Percentiles rank a stretch among this genome's conserved stretches.
phyloP scores from a whole-genome alignment of 2,888 invertebrate genomes.

The Tetanocera ferruginea region DNA sequence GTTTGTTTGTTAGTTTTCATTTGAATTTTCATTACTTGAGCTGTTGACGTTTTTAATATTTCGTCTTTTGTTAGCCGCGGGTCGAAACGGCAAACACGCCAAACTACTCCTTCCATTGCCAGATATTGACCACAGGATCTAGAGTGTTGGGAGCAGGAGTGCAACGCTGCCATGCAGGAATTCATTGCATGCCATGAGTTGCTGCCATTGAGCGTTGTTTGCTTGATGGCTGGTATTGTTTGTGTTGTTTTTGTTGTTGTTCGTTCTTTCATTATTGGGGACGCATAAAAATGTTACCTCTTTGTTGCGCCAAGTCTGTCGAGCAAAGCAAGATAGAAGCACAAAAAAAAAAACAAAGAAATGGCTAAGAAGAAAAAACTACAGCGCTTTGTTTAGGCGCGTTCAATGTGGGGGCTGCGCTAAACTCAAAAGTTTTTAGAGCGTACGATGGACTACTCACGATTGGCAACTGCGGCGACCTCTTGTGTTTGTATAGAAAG shows the following conservation, averaged over 20 bases:
- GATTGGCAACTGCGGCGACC: too few relatives aligned
- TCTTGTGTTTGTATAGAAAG: too few relatives aligned
- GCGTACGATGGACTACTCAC: conserved; percentile 28
- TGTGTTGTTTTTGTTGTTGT: background rate
- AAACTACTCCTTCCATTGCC: background rate
- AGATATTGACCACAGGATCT: background rate
- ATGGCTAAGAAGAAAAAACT: background rate
- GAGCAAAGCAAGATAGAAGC: background rate
- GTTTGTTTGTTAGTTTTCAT: background rate
- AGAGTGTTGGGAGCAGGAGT: background rate
- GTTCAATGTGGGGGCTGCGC: background rate
- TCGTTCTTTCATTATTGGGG: background rate
- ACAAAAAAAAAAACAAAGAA: background rate
- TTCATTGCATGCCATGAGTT: background rate
- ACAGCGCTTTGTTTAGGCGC: background rate
- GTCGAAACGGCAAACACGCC: background rate
- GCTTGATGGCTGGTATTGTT: background rate
- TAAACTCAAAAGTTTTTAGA: conserved; percentile 31
- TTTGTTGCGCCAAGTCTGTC: background rate
- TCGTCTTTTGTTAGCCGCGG: background rate
- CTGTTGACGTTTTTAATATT: conserved; percentile 23
- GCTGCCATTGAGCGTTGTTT: background rate
- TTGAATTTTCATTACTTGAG: conserved; percentile 16
- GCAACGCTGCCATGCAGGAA: background rate
- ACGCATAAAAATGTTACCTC: background rate